Conservation (phyloP, 92 coral and sea anemone genomes). For the Parazoanthus darwini region DNA sequence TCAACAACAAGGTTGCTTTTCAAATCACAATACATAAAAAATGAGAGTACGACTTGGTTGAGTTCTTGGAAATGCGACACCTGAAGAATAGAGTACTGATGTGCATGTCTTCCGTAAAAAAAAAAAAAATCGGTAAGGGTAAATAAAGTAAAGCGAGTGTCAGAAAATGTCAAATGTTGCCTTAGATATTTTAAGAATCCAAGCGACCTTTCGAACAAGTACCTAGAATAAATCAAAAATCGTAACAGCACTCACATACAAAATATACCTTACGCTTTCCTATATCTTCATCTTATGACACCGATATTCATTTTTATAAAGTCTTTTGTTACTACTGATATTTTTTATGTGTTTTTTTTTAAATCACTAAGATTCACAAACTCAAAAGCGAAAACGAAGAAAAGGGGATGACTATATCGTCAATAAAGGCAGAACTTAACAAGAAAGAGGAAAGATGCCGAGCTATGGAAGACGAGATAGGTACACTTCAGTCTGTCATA, state of each 20-base stretch:
- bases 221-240: too few relatives aligned
- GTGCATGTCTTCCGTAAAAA: too few relatives aligned
- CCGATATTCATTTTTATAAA: neutral
- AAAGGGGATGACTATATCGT: slow-evolving; percentile 67
- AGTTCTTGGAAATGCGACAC: too few relatives aligned
- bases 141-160: too few relatives aligned
- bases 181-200: too few relatives aligned
- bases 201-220: too few relatives aligned
- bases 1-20: too few relatives aligned
- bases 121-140: too few relatives aligned
- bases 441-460: slow-evolving; percentile 70
- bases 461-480: slow-evolving; percentile 74
- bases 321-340: neutral
- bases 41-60: too few relatives aligned
- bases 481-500: slow-evolving; percentile 40
- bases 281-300: neutral
- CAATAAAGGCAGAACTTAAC: slow-evolving; percentile 63
- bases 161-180: too few relatives aligned
- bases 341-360: neutral
- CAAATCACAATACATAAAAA: too few relatives aligned
- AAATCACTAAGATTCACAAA: slow-evolving; percentile 56
- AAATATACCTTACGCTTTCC: neutral
- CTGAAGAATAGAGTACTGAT: too few relatives aligned
- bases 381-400: slow-evolving; percentile 68
- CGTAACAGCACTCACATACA: neutral